Conservation (phyloP, 2,888 invertebrate species). For the Resseliella maxima region DNA sequence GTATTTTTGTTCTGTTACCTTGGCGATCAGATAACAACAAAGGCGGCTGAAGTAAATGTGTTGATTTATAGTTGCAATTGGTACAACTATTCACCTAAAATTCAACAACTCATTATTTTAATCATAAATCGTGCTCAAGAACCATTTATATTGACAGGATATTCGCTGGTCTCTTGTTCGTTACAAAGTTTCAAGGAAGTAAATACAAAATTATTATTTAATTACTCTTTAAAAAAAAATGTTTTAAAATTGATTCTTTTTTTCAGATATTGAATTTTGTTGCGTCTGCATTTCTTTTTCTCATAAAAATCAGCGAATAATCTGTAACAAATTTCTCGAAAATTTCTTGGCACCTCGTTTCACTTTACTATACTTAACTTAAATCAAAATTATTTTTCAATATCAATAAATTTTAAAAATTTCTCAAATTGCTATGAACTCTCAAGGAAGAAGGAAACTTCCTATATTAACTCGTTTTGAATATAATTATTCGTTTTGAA, state of each 20-base stretch:
- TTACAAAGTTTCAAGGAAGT: not conserved
- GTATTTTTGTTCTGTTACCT: not conserved
- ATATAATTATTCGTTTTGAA: too few species aligned
- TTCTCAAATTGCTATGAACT: too few species aligned
- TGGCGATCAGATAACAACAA: not conserved
- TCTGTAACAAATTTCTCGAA: not conserved
- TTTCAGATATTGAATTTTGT: not conserved
- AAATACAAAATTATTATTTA: not conserved
- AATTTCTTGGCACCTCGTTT: too few species aligned
- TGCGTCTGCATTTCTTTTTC: not conserved
- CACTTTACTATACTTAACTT: too few species aligned
- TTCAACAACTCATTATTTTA: not conserved
- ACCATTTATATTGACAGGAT: not conserved
- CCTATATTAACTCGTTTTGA: too few species aligned
- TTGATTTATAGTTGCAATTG: not conserved
- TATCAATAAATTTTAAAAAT: too few species aligned
- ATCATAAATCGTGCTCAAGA: not conserved
- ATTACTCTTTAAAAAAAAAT: too few species aligned
- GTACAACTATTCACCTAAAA: not conserved
- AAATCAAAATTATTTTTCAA: too few species aligned
- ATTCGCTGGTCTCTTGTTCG: not conserved
- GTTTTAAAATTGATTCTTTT: too few species aligned
- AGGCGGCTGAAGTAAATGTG: not conserved
- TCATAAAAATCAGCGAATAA: not conserved
- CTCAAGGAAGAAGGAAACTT: too few species aligned